These are phyloP conservation scores for Pharmacophagus antenor DNA, from an alignment of 2,888 invertebrate species.

Conservation along the genomic window DNA sequence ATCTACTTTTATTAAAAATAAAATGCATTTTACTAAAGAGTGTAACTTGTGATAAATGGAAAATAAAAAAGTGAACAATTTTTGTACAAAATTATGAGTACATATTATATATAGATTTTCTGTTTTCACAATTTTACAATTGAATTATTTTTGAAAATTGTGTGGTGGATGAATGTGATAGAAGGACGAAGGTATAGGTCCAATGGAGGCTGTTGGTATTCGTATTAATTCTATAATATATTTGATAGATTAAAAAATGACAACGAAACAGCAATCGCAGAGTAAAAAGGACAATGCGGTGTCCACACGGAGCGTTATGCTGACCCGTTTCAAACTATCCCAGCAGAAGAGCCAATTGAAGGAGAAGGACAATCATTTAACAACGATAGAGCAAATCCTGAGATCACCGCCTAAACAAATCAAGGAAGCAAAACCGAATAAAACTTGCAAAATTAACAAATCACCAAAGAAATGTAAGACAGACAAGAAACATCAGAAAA, in stretches of 20 bases:
- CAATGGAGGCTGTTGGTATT: too few species aligned
- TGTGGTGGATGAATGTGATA: too few species aligned
- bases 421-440: not conserved
- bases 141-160: too few species aligned
- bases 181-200: not conserved
- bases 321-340: slow-evolving; percentile 31
- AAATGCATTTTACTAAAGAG: too few species aligned
- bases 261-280: not conserved
- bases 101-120: too few species aligned
- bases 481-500: slow-evolving; percentile 14
- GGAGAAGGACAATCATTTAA: slow-evolving; percentile 3
- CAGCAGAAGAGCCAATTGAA: slow-evolving; percentile 30
- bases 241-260: slow-evolving; percentile 7
- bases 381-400: not conserved
- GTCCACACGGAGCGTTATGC: slow-evolving; percentile 14
- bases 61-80: too few species aligned
- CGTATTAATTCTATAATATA: not conserved
- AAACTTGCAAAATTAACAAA: not conserved
- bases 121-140: too few species aligned
- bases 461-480: not conserved
- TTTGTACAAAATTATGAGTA: too few species aligned
- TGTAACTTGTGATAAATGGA: too few species aligned
- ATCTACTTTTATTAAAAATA: too few species aligned
- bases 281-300: not conserved
- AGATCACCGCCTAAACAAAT: not conserved